A percentile compares a stretch with the other conserved stretches of the same genome.
phyloP scores from a whole-genome alignment of 1,140 invertebrate genomes.

The Battus philenor region DNA sequence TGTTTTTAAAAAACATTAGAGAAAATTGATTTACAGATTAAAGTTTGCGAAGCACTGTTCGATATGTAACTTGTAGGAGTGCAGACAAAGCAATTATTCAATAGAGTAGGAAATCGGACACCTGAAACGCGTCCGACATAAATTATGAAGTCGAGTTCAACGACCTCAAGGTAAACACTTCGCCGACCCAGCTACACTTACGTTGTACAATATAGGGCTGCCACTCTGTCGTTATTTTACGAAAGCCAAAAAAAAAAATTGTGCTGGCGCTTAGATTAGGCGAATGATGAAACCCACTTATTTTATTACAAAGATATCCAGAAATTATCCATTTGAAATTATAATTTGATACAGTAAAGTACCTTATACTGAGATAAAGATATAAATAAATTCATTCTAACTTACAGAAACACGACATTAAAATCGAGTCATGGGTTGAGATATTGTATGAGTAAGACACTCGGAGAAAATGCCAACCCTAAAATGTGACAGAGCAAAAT shows the following conservation, averaged over 20 bases:
- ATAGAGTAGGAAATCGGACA: conserved; percentile 23
- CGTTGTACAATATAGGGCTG: conserved; percentile 4
- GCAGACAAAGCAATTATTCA: conserved; percentile 17
- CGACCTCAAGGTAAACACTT: conserved; percentile 22
- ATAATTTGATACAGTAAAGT: background rate
- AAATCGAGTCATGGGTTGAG: background rate
- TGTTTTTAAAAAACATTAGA: no score
- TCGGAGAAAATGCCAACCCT: no score
- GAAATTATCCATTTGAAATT: background rate
- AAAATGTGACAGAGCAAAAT: conserved; percentile 42
- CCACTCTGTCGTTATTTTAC: background rate
- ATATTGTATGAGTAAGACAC: no score
- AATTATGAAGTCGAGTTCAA: conserved; percentile 28
- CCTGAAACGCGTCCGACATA: conserved; percentile 29
- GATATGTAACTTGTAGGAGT: background rate
- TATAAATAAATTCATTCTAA: background rate
- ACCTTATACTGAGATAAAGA: background rate
- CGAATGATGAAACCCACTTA: no score
- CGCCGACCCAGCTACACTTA: background rate
- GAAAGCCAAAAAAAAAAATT: no score
- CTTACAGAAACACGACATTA: background rate
- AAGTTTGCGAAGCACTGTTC: background rate
- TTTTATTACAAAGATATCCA: no score
- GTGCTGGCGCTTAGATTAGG: no score
- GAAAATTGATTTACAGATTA: no score